Percentiles rank a stretch among this genome's conserved stretches.
Conservation (phyloP, 2,888 invertebrate genomes). For the Fragum whitleyi region DNA sequence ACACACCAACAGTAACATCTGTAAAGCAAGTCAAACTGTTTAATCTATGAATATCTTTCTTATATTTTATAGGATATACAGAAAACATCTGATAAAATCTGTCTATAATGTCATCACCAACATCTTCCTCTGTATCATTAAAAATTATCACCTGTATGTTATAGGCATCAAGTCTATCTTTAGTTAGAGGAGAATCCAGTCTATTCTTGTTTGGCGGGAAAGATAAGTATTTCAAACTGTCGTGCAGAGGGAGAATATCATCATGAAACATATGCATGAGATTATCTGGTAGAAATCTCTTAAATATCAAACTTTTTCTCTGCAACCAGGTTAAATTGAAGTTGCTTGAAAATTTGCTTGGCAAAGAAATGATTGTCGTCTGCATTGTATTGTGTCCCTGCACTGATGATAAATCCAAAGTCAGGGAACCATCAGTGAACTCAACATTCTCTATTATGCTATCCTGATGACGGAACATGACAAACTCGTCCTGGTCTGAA, state of each 20-base stretch:
- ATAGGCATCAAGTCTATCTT: constrained; percentile 67
- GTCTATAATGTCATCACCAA: constrained; percentile 72
- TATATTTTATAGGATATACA: constrained; percentile 69
- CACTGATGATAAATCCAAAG: constrained; percentile 84
- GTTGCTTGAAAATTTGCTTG: constrained; percentile 65
- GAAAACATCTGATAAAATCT: constrained; percentile 84
- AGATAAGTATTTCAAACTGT: constrained; percentile 79
- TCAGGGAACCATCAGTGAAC: constrained; percentile 72
- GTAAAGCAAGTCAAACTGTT: constrained; percentile 83
- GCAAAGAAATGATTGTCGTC: constrained; percentile 81
- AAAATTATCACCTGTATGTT: constrained; percentile 68
- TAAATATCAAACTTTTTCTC: constrained; percentile 80
- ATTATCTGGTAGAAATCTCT: constrained; percentile 86
- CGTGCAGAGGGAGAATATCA: constrained; percentile 86
- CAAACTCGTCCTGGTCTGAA: constrained; percentile 81
- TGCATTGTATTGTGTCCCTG: constrained; percentile 83
- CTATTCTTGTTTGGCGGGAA: too few species aligned
- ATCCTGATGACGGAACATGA: constrained; percentile 81
- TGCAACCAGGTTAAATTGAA: constrained; percentile 70
- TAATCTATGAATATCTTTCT: constrained; percentile 58
- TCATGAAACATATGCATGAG: constrained; percentile 87
- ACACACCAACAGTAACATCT: constrained; percentile 84
- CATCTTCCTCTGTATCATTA: constrained; percentile 72
- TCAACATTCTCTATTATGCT: constrained; percentile 82
- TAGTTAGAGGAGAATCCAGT: too few species aligned